Base-by-base conservation (phyloP, 2,113 vertebrate species). In the Cynocephalus volans region DNA sequence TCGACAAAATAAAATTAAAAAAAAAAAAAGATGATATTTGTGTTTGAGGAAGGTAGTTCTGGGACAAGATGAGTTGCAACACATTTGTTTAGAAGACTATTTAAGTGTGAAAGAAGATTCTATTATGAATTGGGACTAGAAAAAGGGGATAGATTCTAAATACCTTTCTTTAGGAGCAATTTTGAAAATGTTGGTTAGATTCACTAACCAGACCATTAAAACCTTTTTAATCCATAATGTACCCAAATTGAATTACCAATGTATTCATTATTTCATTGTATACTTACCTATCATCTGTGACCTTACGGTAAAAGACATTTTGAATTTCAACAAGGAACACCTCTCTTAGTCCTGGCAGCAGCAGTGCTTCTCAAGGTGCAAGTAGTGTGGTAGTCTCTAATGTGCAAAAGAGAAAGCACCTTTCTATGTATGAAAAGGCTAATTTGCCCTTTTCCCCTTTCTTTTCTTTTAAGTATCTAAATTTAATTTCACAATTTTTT, bases 241-340 rank as follows among this genome's bases (percentile, higher is more conserved):
- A 73, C 79, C 54, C 41, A 79, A 60, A 84, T 41, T 85, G 73
- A 95, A 28, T 88, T 60, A 67, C 33, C 64, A 89, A 2, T 85
- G n/a, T 31, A 41, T 41, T 41, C 41, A 73, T 96, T 80, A 95
- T 79, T 93, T 93, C 72, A 52, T 65, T 64, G 9, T 96, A 26
- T 69, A 67, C 70, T 82, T 89, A 70, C 26, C 52, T 26, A 69
- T 36, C 69, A 17, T 88, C 21, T 69, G 6, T 77, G n/a, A 84
- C 54, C 4, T 3, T 75, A 54, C 84, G 67, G 69, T 56, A 69
- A 75, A 90, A 64, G 17, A 14, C 33, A 64, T 75, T 80, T 76
- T 93, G 76, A 67, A 18, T 84, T 82, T 87, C 76, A 88, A 64
- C 41, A 50, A 87, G 18, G 56, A 88, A 6, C 3, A 31, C 9